A percentile compares a stretch with the other conserved stretches of the same genome.
Evolutionary conservation across 1,140 invertebrate genomes (phyloP).

Genomic region (Littorina saxatilis): DNA sequence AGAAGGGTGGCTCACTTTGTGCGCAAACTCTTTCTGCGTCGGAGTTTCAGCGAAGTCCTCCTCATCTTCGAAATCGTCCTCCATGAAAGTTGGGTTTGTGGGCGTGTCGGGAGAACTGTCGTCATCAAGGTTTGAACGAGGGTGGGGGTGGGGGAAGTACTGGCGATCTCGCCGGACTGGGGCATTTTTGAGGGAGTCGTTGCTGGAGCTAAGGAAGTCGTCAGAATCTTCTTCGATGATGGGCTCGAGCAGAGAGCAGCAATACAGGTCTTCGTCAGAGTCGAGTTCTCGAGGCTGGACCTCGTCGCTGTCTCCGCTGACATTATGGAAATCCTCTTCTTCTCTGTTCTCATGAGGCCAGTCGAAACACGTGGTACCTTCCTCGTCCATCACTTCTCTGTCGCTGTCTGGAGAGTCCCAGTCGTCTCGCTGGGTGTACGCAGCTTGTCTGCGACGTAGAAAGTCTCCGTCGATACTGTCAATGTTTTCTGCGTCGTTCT

Average conservation of each 20-base stretch:
- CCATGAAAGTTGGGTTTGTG: too few species aligned
- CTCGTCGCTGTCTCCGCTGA: slow-evolving; percentile 40
- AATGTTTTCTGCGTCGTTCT: slow-evolving; percentile 30
- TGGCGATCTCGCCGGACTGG: not conserved
- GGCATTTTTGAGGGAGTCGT: not conserved
- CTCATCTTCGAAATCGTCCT: too few species aligned
- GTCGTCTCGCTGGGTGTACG: not conserved
- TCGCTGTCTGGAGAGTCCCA: not conserved
- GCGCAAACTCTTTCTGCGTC: too few species aligned
- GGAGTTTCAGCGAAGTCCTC: too few species aligned
- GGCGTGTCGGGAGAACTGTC: not conserved
- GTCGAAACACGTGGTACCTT: not conserved
- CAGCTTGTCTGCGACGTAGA: not conserved
- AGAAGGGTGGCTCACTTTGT: not conserved
- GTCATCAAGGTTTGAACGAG: too few species aligned
- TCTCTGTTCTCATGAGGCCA: slow-evolving; percentile 38
- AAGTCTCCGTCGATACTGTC: not conserved
- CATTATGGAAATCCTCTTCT: slow-evolving; percentile 36
- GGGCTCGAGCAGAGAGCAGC: slow-evolving; percentile 58
- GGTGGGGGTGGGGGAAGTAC: not conserved
- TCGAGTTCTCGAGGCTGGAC: slow-evolving; percentile 44
- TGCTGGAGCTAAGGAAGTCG: slow-evolving; percentile 48
- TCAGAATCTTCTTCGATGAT: slow-evolving; percentile 70
- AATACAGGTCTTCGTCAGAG: slow-evolving; percentile 56
- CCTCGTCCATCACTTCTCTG: not conserved